These are phyloP conservation scores for Xiphophorus birchmanni DNA, from an alignment of 2,797 vertebrate genomes.

Conservation along the genomic window DNA sequence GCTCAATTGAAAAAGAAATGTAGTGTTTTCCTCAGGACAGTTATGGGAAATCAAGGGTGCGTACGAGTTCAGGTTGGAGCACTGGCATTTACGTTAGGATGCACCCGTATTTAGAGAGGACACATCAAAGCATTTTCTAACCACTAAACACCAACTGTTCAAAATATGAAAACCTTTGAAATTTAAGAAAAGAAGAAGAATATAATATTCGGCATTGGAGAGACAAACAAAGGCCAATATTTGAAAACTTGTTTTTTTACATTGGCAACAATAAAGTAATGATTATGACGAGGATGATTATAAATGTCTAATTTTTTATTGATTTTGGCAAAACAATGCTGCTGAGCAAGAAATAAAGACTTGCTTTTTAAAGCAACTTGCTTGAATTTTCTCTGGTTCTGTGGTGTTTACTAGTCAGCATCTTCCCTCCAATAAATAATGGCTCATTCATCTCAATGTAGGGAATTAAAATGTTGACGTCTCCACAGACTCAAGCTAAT, in stretches of 20 bases:
- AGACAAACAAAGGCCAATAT: background rate
- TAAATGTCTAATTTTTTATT: background rate
- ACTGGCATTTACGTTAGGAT: constrained; percentile 14
- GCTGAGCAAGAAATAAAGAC: background rate
- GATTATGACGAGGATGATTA: background rate
- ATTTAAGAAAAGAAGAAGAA: background rate
- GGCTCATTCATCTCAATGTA: background rate
- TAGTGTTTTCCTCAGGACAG: constrained; percentile 39
- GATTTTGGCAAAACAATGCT: background rate
- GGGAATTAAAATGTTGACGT: background rate
- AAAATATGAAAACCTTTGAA: constrained; percentile 4
- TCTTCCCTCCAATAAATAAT: background rate
- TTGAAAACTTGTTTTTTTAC: constrained; percentile 1
- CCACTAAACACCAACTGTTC: constrained; percentile 2
- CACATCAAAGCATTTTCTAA: constrained; percentile 1
- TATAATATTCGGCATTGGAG: background rate
- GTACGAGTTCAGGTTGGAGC: constrained; percentile 16
- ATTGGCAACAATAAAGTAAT: background rate
- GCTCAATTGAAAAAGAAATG: constrained; percentile 29
- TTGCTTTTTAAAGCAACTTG: background rate
- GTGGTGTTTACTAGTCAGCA: background rate
- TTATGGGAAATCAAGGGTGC: constrained; percentile 38
- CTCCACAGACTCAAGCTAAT: background rate
- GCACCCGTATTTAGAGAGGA: background rate
- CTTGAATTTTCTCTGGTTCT: background rate